These are phyloP conservation scores for Tyria jacobaeae DNA, from an alignment of 2,888 invertebrate species.

Conservation along the genomic window DNA sequence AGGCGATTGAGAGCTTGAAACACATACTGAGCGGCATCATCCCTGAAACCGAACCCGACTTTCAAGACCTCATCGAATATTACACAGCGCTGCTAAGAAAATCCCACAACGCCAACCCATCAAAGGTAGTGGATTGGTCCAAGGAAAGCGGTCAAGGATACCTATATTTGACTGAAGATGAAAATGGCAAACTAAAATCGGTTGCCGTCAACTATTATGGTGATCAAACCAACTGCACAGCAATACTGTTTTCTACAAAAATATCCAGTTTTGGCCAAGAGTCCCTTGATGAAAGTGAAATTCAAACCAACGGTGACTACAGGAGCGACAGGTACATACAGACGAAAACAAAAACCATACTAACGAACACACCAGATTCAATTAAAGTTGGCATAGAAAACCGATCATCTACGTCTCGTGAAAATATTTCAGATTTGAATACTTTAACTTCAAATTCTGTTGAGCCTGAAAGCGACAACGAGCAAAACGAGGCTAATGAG, in stretches of 20 bases:
- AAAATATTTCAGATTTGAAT: slow-evolving; percentile 73
- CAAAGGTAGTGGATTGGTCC: slow-evolving; percentile 67
- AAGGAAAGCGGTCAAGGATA: slow-evolving; percentile 78
- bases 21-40: slow-evolving; percentile 81
- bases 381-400: slow-evolving; percentile 77
- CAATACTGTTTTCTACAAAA: slow-evolving; percentile 83
- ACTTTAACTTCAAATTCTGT: slow-evolving; percentile 66
- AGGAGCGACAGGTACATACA: slow-evolving; percentile 78
- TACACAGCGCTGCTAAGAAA: slow-evolving; percentile 73
- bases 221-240: slow-evolving; percentile 72
- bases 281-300: slow-evolving; percentile 68
- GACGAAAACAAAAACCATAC: slow-evolving; percentile 80
- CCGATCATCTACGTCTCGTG: slow-evolving; percentile 77
- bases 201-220: slow-evolving; percentile 80
- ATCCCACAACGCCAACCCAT: slow-evolving; percentile 56
- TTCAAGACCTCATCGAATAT: slow-evolving; percentile 74
- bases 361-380: slow-evolving; percentile 75
- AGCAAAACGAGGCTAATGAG: slow-evolving; percentile 61
- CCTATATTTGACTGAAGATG: slow-evolving; percentile 73
- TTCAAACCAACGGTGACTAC: slow-evolving; percentile 75
- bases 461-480: slow-evolving; percentile 52
- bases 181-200: slow-evolving; percentile 71
- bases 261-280: slow-evolving; percentile 85
- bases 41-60: slow-evolving; percentile 74
- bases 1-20: slow-evolving; percentile 87